These are phyloP conservation scores for Xenops minutus DNA, from an alignment of 2,797 vertebrate genomes.

Conservation along the genomic window DNA sequence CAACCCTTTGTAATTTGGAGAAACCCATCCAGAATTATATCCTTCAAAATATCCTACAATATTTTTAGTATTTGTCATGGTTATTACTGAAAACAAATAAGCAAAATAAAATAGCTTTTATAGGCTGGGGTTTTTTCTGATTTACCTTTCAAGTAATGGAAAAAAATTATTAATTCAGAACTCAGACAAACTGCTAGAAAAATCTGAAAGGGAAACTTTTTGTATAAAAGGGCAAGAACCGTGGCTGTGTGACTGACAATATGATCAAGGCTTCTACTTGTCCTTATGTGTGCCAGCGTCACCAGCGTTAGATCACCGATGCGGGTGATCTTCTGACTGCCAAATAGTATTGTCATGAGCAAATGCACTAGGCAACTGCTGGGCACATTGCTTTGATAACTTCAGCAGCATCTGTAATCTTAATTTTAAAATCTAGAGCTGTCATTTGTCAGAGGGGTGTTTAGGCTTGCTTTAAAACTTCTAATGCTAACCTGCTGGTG, in stretches of 20 bases:
- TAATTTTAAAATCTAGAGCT: not conserved
- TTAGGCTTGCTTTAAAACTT: not conserved
- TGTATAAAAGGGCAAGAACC: not conserved
- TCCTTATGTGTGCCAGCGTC: not conserved
- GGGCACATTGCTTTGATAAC: not conserved
- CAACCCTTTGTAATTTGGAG: not conserved
- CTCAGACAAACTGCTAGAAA: not conserved
- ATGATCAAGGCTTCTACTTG: not conserved
- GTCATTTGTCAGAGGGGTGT: not conserved
- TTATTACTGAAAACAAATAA: not conserved
- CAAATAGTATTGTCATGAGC: not conserved
- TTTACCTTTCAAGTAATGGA: not conserved
- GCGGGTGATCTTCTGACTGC: not conserved
- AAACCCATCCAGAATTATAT: not conserved
- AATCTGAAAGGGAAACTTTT: not conserved
- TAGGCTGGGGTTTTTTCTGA: not conserved
- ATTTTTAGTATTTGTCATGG: not conserved
- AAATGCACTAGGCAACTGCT: not conserved
- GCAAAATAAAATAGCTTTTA: not conserved
- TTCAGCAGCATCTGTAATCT: not conserved
- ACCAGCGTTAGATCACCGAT: fast-evolving
- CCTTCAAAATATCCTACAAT: not conserved
- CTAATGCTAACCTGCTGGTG: not conserved
- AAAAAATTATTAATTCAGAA: not conserved
- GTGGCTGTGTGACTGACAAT: not conserved